Conservation (phyloP, 2,797 vertebrate species). For the Crenichthys baileyi region DNA sequence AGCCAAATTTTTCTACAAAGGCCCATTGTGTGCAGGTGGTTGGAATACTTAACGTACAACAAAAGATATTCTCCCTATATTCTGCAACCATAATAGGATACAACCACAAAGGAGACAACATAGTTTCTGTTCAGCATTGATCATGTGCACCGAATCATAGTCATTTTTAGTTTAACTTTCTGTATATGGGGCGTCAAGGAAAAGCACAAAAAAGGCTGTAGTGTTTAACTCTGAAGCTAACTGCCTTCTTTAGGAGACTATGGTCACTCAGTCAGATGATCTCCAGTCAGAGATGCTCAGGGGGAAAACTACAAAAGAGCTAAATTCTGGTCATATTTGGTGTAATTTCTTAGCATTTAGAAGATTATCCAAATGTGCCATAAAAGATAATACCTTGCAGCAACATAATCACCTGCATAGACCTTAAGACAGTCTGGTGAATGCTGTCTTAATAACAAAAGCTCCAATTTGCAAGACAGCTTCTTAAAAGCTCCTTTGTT, state of each 20-base stretch:
- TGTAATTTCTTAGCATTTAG: constrained; percentile 44
- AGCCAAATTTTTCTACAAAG: background rate
- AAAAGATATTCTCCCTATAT: no score
- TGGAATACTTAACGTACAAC: no score
- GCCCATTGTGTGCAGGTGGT: background rate
- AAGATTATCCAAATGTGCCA: constrained; percentile 19
- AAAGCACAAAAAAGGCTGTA: constrained; percentile 42
- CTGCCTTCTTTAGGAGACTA: constrained; percentile 55
- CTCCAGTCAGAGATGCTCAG: constrained; percentile 22
- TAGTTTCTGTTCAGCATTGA: constrained; percentile 35
- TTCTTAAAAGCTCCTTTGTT: constrained; percentile 55
- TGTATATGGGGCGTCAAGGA: constrained; percentile 40
- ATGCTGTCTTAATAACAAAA: constrained; percentile 38
- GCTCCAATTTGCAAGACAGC: constrained; percentile 40
- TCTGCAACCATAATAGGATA: background rate
- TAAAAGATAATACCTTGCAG: constrained; percentile 8
- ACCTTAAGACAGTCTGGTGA: constrained; percentile 32
- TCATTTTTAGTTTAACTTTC: constrained; percentile 52
- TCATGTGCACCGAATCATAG: constrained; percentile 59
- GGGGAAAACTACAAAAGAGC: constrained; percentile 23
- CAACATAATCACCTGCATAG: constrained; percentile 5
- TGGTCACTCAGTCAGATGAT: constrained; percentile 46
- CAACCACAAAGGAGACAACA: constrained; percentile 28
- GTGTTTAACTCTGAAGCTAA: constrained; percentile 44
- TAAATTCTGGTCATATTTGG: constrained; percentile 39